Conservation (phyloP, 2,888 invertebrate species). For the Lampropteryx suffumata region DNA sequence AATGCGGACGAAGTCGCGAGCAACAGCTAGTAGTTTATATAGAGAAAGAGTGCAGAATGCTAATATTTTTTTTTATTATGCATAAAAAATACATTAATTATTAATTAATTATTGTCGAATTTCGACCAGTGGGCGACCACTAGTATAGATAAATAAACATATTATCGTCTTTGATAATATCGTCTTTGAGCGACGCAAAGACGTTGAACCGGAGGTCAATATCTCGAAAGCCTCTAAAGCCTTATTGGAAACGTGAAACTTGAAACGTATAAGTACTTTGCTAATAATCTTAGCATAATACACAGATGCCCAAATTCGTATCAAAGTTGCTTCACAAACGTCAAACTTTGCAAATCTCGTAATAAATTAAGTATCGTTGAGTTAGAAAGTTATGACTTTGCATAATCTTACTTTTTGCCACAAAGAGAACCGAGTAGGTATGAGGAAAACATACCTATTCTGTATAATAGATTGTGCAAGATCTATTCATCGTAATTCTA, state of each 20-base stretch:
- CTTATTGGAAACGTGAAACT: slow-evolving; percentile 18
- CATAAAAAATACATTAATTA: too few relatives aligned
- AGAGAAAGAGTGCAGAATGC: too few relatives aligned
- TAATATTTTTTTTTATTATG: too few relatives aligned
- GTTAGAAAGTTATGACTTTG: slow-evolving; percentile 61
- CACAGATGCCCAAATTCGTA: slow-evolving; percentile 34
- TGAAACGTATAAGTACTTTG: not conserved
- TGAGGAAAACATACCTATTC: slow-evolving; percentile 35
- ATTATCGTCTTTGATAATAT: too few relatives aligned
- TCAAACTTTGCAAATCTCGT: slow-evolving; percentile 25
- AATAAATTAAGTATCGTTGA: slow-evolving; percentile 31
- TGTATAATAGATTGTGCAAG: slow-evolving; percentile 62
- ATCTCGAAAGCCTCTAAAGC: slow-evolving; percentile 4
- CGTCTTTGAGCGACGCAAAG: too few relatives aligned
- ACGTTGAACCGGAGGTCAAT: slow-evolving; percentile 12
- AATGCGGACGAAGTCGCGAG: too few relatives aligned
- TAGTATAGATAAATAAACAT: too few relatives aligned
- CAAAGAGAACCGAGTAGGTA: too few relatives aligned
- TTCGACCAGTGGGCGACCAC: too few relatives aligned
- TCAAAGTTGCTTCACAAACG: slow-evolving; percentile 8
- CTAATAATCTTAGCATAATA: slow-evolving; percentile 3
- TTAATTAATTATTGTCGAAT: too few relatives aligned
- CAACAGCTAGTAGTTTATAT: too few relatives aligned
- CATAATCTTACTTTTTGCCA: slow-evolving; percentile 42
- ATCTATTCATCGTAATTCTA: slow-evolving; percentile 39